These are phyloP conservation scores for Anas bernieri DNA, from an alignment of 2,797 vertebrate species.

Conservation along the genomic window DNA sequence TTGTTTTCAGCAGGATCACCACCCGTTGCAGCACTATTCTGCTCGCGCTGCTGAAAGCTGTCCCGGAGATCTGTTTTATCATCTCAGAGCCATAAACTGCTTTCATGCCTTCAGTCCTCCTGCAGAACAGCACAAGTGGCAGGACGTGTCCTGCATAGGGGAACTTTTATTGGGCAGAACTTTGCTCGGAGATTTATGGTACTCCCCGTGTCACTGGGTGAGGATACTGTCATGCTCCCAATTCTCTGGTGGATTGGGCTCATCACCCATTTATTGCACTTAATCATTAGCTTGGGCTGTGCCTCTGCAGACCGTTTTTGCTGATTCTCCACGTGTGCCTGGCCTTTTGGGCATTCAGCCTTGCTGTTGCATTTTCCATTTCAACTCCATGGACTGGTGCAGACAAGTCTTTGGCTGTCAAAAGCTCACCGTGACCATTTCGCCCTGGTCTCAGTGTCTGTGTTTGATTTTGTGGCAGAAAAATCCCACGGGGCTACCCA, in stretches of 20 bases:
- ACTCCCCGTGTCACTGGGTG: background rate
- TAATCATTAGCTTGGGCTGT: background rate
- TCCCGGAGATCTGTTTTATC: slow-evolving; percentile 61
- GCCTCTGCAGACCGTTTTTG: background rate
- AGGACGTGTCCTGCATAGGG: background rate
- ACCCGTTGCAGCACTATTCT: slow-evolving; percentile 8
- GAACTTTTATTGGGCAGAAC: background rate
- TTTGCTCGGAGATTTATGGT: background rate
- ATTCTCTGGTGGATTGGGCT: background rate
- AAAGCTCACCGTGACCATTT: background rate
- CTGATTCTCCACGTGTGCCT: background rate
- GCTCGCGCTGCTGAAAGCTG: slow-evolving; percentile 20
- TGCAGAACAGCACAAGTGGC: background rate
- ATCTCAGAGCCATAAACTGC: background rate
- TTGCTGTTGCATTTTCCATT: background rate
- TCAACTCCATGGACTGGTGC: background rate
- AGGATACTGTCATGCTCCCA: background rate
- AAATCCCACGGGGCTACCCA: background rate
- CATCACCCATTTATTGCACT: background rate
- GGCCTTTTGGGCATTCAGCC: background rate
- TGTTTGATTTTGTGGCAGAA: background rate
- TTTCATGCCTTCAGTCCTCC: background rate
- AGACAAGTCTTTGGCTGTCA: background rate
- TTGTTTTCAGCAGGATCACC: slow-evolving; percentile 45
- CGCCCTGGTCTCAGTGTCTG: background rate